These are phyloP conservation scores for Nyctereutes procyonoides DNA, from an alignment of 2,113 vertebrate species.

Conservation along the genomic window DNA sequence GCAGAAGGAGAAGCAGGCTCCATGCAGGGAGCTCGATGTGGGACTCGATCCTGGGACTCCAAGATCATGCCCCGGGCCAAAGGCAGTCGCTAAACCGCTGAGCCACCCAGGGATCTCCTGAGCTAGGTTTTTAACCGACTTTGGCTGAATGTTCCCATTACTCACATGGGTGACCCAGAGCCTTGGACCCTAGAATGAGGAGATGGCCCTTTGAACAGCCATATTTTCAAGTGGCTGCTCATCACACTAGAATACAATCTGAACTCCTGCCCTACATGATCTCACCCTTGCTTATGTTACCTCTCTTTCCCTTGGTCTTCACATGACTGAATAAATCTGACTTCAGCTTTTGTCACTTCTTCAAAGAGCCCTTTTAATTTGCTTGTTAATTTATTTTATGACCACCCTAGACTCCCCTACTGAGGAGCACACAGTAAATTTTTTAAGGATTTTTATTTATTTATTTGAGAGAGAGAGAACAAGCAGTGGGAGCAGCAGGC, in stretches of 20 bases:
- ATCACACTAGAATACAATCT: not conserved
- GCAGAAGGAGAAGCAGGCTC: no score
- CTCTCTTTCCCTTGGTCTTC: not conserved
- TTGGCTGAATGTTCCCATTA: not conserved
- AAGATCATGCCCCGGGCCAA: no score
- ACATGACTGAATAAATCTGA: not conserved
- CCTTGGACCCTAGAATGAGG: not conserved
- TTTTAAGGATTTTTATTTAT: no score
- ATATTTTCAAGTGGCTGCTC: not conserved
- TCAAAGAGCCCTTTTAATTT: not conserved
- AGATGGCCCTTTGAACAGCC: not conserved
- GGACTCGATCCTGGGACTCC: no score
- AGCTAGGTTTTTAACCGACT: not conserved
- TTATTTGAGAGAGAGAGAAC: no score
- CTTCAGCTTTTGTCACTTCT: not conserved
- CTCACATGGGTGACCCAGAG: not conserved
- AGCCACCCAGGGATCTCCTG: not conserved
- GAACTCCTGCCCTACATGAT: rapidly evolving
- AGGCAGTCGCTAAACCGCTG: not conserved
- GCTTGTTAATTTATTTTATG: not conserved
- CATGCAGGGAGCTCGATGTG: no score
- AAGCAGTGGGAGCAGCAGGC: no score
- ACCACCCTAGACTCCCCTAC: not conserved
- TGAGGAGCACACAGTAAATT: not conserved
- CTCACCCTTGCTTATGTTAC: not conserved